phyloP scores from a whole-genome alignment of 2,797 vertebrate species.

The Acipenser ruthenus region DNA sequence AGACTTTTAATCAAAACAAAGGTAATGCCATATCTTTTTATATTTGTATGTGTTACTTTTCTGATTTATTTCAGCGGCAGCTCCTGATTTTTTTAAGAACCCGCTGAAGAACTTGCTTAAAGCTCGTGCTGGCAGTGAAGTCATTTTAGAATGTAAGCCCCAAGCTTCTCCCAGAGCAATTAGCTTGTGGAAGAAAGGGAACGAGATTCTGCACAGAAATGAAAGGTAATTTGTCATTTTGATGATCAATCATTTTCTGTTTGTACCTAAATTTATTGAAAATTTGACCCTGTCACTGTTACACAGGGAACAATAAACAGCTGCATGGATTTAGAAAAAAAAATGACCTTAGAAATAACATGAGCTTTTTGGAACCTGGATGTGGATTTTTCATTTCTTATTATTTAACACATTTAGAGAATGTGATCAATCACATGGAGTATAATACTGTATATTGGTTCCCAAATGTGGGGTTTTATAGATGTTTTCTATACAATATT shows the following conservation, averaged over 20 bases:
- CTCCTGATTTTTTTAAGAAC: constrained; percentile 82
- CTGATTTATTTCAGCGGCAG: constrained; percentile 60
- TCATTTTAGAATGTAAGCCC: constrained; percentile 85
- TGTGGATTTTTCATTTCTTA: too few relatives aligned
- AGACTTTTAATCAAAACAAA: background rate
- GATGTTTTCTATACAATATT: too few relatives aligned
- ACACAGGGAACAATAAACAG: constrained; percentile 5
- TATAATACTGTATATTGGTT: too few relatives aligned
- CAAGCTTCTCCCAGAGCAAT: constrained; percentile 81
- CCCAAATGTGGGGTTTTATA: too few relatives aligned
- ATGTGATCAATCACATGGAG: too few relatives aligned
- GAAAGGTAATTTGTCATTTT: constrained; percentile 65
- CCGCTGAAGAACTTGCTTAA: constrained; percentile 75
- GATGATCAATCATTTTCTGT: constrained; percentile 10
- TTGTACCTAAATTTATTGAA: constrained; percentile 11
- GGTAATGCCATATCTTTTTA: constrained; percentile 8
- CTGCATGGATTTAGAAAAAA: background rate
- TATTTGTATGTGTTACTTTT: constrained; percentile 15
- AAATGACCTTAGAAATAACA: background rate
- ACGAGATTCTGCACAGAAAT: constrained; percentile 68
- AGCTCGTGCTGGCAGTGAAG: constrained; percentile 76
- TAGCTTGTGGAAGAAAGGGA: constrained; percentile 83
- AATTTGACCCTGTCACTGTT: constrained; percentile 2
- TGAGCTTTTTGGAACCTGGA: too few relatives aligned
- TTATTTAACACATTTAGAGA: too few relatives aligned